phyloP scores from a whole-genome alignment of 2,113 vertebrate genomes.

The Cygnus buccinator region DNA sequence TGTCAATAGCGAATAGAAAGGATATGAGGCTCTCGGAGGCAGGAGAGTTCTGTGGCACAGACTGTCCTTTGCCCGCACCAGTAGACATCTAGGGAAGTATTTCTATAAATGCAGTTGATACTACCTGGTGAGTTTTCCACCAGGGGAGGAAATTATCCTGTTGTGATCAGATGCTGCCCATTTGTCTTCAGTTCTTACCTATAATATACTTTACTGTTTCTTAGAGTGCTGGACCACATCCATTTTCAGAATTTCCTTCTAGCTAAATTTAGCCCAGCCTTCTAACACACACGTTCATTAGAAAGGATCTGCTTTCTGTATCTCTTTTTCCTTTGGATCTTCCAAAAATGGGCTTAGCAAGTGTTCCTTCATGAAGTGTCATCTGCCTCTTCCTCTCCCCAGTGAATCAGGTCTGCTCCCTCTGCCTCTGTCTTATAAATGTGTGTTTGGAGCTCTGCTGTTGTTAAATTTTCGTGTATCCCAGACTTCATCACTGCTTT shows the following conservation, averaged over 20 bases:
- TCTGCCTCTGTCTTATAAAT: background rate
- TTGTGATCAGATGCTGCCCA: background rate
- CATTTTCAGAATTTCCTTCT: background rate
- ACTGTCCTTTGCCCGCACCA: background rate
- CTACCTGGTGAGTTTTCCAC: background rate
- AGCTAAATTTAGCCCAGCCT: background rate
- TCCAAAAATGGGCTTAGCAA: background rate
- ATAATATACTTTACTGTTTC: background rate
- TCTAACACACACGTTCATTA: background rate
- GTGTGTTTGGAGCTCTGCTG: background rate
- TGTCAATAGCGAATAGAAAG: background rate
- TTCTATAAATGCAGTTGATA: background rate
- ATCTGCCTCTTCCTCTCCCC: background rate
- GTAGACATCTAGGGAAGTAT: background rate
- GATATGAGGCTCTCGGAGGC: background rate
- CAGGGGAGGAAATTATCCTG: background rate
- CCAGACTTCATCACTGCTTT: background rate
- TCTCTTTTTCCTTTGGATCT: background rate
- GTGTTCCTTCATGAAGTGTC: background rate
- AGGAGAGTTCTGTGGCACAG: background rate
- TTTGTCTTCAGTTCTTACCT: background rate
- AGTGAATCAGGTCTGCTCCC: background rate
- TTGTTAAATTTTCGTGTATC: background rate
- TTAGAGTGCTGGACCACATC: background rate
- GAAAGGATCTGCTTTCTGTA: background rate